Evolutionary conservation across 1,140 invertebrate species (phyloP).

Genomic region (Drosophila watanabei): DNA sequence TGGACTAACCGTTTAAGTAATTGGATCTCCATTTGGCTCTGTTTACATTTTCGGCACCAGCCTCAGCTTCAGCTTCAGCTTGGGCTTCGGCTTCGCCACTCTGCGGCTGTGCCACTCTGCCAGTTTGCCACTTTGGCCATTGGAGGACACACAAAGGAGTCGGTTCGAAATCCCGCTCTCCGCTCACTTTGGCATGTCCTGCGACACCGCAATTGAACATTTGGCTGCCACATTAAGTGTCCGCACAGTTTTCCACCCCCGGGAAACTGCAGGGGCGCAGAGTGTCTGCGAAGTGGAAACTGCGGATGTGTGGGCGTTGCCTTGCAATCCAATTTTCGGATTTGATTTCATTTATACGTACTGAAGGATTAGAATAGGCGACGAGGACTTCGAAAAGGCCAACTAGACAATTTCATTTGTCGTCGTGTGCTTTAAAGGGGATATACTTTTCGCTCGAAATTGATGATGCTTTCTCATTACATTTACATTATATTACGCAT

Average conservation of each 20-base stretch:
- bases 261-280: constrained; percentile 21
- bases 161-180: constrained; percentile 66
- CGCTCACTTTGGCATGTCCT: constrained; percentile 77
- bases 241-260: constrained; percentile 40
- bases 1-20: constrained; percentile 85
- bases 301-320: constrained; percentile 77
- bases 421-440: constrained; percentile 77
- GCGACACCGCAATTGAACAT: constrained; percentile 83
- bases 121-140: constrained; percentile 29
- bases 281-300: constrained; percentile 13
- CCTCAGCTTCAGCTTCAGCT: constrained; percentile 17
- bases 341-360: constrained; percentile 79
- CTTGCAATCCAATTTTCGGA: constrained; percentile 81
- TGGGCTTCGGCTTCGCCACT: constrained; percentile 6
- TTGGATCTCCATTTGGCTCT: constrained; percentile 84
- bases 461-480: constrained; percentile 83
- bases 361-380: constrained; percentile 71
- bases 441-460: constrained; percentile 61
- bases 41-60: constrained; percentile 72
- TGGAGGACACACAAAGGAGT: constrained; percentile 55
- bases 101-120: constrained; percentile 8
- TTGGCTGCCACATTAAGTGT: constrained; percentile 75
- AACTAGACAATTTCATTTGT: constrained; percentile 78
- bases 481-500: constrained; percentile 81
- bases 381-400: constrained; percentile 59